phyloP scores from a whole-genome alignment of 2,113 vertebrate species.

The Siphamia tubifer region DNA sequence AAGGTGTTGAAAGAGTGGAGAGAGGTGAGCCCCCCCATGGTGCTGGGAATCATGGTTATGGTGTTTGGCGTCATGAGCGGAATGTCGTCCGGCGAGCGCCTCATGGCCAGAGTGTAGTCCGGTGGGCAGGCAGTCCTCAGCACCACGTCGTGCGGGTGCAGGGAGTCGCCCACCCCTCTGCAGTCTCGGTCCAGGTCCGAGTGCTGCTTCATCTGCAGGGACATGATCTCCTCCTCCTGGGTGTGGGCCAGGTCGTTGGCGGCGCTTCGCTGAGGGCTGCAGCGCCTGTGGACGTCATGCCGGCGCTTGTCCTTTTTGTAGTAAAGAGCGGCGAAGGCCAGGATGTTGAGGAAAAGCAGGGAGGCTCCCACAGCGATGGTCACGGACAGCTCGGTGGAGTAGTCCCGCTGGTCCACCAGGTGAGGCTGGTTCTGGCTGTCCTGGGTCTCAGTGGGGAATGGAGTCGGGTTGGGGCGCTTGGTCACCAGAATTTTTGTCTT shows the following conservation, averaged over 20 bases:
- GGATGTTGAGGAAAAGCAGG: slow-evolving; percentile 95
- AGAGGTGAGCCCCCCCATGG: slow-evolving; percentile 93
- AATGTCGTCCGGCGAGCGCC: slow-evolving; percentile 97
- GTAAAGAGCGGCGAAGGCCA: slow-evolving; percentile 96
- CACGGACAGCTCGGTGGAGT: slow-evolving; percentile 96
- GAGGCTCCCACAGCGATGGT: slow-evolving; percentile 98
- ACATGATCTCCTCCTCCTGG: slow-evolving; percentile 99
- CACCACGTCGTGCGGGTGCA: slow-evolving; percentile 96
- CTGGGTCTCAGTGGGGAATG: slow-evolving; percentile 92
- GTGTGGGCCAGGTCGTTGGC: slow-evolving; percentile 95
- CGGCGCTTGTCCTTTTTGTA: slow-evolving; percentile 99
- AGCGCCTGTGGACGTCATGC: slow-evolving; percentile 94
- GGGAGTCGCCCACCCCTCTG: slow-evolving; percentile 80
- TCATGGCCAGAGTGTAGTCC: slow-evolving; percentile 98
- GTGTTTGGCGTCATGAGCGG: slow-evolving; percentile 99
- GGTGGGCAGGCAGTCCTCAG: slow-evolving; percentile 97
- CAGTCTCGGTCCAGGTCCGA: slow-evolving; percentile 97
- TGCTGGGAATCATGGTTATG: slow-evolving; percentile 98
- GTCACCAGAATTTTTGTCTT: slow-evolving; percentile 87
- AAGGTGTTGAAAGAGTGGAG: slow-evolving; percentile 97
- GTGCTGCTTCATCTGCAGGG: slow-evolving; percentile 99
- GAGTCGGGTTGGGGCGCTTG: slow-evolving; percentile 87
- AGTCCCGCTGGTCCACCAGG: slow-evolving; percentile 96
- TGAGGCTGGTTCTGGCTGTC: slow-evolving; percentile 94
- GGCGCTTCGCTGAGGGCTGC: slow-evolving; percentile 92